phyloP scores from a whole-genome alignment of 2,888 invertebrate genomes.

The Himalopsyche kuldschensis region DNA sequence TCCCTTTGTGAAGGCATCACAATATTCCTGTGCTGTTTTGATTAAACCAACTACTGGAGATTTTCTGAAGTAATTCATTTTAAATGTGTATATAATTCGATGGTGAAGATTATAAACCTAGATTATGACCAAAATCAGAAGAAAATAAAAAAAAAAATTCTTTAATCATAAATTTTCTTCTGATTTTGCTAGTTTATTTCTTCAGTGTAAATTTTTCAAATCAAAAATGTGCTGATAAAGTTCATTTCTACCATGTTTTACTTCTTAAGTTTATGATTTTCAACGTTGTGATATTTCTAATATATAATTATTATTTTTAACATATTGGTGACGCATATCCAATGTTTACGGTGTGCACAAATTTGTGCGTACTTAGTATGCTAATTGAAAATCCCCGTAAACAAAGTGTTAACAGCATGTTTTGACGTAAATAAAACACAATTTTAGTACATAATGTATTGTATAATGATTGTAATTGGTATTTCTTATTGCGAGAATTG shows the following conservation, averaged over 20 bases:
- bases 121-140: background rate
- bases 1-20: constrained; percentile 81
- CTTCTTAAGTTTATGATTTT: background rate
- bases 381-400: too few species aligned
- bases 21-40: constrained; percentile 79
- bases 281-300: background rate
- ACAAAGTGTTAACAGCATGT: too few species aligned
- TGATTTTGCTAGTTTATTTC: background rate
- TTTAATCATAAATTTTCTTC: background rate
- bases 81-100: background rate
- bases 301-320: constrained; percentile 44
- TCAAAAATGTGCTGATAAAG: too few species aligned
- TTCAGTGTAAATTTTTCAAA: too few species aligned
- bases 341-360: too few species aligned
- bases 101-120: background rate
- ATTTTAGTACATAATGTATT: too few species aligned
- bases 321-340: too few species aligned
- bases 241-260: too few species aligned
- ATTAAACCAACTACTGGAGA: constrained; percentile 86
- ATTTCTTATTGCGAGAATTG: too few species aligned
- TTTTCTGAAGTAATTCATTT: constrained; percentile 76
- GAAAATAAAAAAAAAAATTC: background rate
- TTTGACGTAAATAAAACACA: too few species aligned
- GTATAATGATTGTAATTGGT: too few species aligned
- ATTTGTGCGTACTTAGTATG: too few species aligned